These are phyloP conservation scores for Megaustenia siamemsis DNA, from an alignment of 2,888 invertebrate genomes.

Conservation along the genomic window DNA sequence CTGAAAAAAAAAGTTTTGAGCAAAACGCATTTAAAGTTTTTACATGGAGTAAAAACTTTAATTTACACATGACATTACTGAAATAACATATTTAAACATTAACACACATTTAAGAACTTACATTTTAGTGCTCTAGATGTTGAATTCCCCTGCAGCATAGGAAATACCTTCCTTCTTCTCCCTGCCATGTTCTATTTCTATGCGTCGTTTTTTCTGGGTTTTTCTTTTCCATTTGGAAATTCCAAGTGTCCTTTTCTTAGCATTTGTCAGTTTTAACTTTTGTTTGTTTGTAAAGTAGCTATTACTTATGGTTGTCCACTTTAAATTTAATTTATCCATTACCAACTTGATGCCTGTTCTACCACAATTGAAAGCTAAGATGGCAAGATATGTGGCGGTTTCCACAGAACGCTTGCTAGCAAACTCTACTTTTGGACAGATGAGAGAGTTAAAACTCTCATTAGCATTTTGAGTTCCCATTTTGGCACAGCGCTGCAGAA, in stretches of 20 bases:
- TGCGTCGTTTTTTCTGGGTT: neutral
- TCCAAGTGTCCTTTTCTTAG: neutral
- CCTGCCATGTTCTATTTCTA: slow-evolving; percentile 5
- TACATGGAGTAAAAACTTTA: too few relatives aligned
- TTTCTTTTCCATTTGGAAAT: slow-evolving; percentile 16
- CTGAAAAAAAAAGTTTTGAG: too few relatives aligned
- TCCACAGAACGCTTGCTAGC: neutral
- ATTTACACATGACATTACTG: too few relatives aligned
- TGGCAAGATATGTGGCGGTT: slow-evolving; percentile 16
- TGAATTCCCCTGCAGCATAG: neutral
- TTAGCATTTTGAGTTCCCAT: slow-evolving; percentile 49
- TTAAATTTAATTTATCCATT: neutral
- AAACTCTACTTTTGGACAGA: slow-evolving; percentile 43
- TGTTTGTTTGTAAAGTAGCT: too few relatives aligned
- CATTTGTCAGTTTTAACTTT: neutral
- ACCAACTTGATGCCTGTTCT: neutral
- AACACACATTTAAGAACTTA: too few relatives aligned
- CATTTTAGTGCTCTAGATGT: too few relatives aligned
- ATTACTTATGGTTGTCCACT: neutral
- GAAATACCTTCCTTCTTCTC: too few relatives aligned
- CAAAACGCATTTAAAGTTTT: too few relatives aligned
- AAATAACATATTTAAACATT: too few relatives aligned
- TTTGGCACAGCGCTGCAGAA: slow-evolving; percentile 33
- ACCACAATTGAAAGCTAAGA: slow-evolving; percentile 16
- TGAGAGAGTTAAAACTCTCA: slow-evolving; percentile 34